Conservation (phyloP, 1,140 invertebrate genomes). For the Phocides pigmalion region DNA sequence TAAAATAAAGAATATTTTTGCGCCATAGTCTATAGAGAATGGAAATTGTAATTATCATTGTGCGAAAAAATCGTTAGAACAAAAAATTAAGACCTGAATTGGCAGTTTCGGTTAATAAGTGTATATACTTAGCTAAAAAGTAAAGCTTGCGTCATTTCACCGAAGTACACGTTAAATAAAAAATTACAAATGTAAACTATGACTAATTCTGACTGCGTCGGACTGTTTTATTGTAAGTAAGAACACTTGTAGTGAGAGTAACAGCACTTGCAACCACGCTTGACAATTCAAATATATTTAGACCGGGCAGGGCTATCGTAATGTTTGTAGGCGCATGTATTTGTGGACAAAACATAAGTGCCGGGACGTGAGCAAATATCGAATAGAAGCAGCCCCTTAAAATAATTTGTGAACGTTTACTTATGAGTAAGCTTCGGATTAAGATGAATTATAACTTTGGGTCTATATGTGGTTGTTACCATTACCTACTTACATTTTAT, state of each 20-base stretch:
- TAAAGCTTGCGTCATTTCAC: slow-evolving; percentile 4
- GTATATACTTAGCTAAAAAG: not conserved
- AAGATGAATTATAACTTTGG: not conserved
- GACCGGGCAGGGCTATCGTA: slow-evolving; percentile 24
- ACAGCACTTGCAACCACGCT: slow-evolving; percentile 22
- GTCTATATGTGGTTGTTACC: not conserved
- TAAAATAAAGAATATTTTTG: no score
- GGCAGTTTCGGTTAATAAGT: no score
- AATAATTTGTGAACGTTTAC: slow-evolving; percentile 18
- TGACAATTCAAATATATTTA: slow-evolving; percentile 35
- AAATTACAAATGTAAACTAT: slow-evolving; percentile 16
- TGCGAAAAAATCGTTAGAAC: no score
- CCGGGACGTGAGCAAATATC: slow-evolving; percentile 25
- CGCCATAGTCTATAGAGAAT: no score
- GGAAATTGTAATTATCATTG: no score
- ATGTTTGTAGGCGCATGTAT: slow-evolving; percentile 30
- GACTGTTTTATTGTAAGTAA: slow-evolving; percentile 21
- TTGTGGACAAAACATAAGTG: slow-evolving; percentile 25
- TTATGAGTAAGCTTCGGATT: not conserved
- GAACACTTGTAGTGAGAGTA: slow-evolving; percentile 14
- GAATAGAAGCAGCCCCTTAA: slow-evolving; percentile 10
- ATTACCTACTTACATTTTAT: not conserved
- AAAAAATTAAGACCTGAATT: no score
- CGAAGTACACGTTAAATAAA: slow-evolving; percentile 3
- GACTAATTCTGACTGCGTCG: slow-evolving; percentile 14